These are phyloP conservation scores for Holothuria glaberrima DNA, from an alignment of 35 echinoderm and acorn worm genomes.

Conservation along the genomic window DNA sequence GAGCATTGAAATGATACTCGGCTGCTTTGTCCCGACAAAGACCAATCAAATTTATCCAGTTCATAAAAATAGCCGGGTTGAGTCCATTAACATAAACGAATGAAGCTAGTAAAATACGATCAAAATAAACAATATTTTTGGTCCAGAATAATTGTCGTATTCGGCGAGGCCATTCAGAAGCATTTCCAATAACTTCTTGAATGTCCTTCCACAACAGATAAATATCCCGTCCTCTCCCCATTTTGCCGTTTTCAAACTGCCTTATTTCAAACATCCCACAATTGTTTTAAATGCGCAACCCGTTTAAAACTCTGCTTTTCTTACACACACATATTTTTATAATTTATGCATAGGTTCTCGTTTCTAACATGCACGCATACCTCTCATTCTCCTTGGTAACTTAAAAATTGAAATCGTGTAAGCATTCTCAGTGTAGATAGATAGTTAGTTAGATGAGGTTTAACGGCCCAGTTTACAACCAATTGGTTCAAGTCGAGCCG, in stretches of 20 bases:
- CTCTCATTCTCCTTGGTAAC: neutral
- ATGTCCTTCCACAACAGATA: conserved; percentile 47
- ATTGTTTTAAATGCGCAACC: neutral
- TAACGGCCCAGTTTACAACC: no score
- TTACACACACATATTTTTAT: no score
- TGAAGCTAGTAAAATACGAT: conserved; percentile 11
- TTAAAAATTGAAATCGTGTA: neutral
- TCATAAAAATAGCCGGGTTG: conserved; percentile 44
- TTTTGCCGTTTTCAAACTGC: neutral
- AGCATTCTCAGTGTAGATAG: neutral
- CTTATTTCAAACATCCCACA: neutral
- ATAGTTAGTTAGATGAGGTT: no score
- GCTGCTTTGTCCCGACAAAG: conserved; percentile 12
- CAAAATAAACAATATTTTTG: conserved; percentile 27
- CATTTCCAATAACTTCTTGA: conserved; percentile 62
- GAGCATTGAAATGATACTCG: neutral
- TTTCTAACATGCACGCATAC: neutral
- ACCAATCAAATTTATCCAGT: conserved; percentile 30
- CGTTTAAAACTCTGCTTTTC: neutral
- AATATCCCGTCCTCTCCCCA: neutral
- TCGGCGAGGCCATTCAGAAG: neutral
- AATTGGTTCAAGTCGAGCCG: no score
- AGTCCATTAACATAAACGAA: conserved; percentile 57
- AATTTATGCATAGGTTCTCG: no score
- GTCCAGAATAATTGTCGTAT: conserved; percentile 33